Conservation (phyloP, 2,797 vertebrate genomes). For the Babyrousa celebensis region DNA sequence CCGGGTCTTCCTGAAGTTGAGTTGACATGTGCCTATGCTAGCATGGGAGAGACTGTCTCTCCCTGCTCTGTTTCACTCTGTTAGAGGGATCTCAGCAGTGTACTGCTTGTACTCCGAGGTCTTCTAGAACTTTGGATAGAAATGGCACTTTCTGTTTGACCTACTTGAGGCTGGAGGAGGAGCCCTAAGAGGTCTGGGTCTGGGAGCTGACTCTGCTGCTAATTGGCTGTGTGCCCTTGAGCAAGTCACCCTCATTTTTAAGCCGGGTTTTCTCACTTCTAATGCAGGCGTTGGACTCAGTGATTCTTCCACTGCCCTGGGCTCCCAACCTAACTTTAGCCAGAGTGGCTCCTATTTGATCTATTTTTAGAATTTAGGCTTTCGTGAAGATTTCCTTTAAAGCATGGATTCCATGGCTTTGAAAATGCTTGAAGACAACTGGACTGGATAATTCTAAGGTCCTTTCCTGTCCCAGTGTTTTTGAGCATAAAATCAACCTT, state of each 20-base stretch:
- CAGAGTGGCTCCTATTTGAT: not conserved
- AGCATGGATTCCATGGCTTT: not conserved
- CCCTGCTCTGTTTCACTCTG: not conserved
- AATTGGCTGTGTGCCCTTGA: not conserved
- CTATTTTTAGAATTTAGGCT: slow-evolving; percentile 53
- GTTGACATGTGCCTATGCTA: accelerated
- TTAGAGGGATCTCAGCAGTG: not conserved
- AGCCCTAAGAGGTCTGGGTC: not conserved
- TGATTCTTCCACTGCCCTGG: not conserved
- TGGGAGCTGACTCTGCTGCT: no score
- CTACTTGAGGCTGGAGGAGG: not conserved
- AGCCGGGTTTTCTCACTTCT: not conserved
- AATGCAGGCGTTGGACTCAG: not conserved
- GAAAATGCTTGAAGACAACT: slow-evolving; percentile 50
- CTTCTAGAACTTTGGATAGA: slow-evolving; percentile 3
- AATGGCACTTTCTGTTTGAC: not conserved
- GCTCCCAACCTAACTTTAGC: no score
- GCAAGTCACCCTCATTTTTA: not conserved
- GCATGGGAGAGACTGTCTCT: accelerated
- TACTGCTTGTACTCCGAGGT: not conserved
- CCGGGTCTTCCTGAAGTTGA: not conserved
- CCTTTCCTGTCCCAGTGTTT: not conserved
- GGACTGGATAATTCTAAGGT: not conserved
- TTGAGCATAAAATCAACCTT: slow-evolving; percentile 42
- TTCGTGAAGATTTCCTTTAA: slow-evolving; percentile 52